These are phyloP conservation scores for Cartodere bifasciata DNA, from an alignment of 2,888 invertebrate species.

Conservation along the genomic window DNA sequence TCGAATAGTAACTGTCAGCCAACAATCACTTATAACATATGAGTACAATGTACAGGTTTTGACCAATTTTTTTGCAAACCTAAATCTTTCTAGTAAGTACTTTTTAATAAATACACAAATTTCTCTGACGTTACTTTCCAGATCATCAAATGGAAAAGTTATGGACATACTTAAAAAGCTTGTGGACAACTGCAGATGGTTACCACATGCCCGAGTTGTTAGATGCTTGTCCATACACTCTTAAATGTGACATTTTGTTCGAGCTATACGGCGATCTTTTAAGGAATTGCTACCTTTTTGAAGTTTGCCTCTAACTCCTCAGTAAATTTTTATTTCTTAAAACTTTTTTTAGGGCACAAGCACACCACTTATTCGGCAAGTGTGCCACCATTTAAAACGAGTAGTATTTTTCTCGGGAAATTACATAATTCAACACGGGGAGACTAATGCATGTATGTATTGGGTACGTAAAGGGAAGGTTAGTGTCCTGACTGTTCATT, in stretches of 20 bases:
- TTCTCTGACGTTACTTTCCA: too few species aligned
- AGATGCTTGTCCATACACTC: conserved; percentile 18
- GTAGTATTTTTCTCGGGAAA: conserved; percentile 43
- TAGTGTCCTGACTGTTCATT: conserved; percentile 41
- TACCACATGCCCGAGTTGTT: conserved; percentile 17
- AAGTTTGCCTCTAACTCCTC: too few species aligned
- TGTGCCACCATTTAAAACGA: conserved; percentile 39
- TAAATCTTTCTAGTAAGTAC: too few species aligned
- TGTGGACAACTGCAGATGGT: conserved; percentile 9
- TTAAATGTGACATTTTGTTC: conserved; percentile 32
- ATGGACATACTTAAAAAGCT: conserved; percentile 8
- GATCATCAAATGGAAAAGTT: conserved; percentile 10
- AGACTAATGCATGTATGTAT: conserved; percentile 43
- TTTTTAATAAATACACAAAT: too few species aligned
- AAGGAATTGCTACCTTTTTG: conserved; percentile 38
- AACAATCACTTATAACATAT: too few species aligned
- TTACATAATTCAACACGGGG: conserved; percentile 43
- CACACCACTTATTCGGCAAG: conserved; percentile 38
- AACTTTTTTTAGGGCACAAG: conserved; percentile 34
- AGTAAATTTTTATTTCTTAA: too few species aligned
- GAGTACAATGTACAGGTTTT: too few species aligned
- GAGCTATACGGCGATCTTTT: conserved; percentile 40
- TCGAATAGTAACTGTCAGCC: too few species aligned
- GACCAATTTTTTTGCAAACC: too few species aligned
- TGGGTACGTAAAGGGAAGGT: conserved; percentile 45